Conservation (phyloP, 2,113 vertebrate species). For the Lycocorax pyrrhopterus region DNA sequence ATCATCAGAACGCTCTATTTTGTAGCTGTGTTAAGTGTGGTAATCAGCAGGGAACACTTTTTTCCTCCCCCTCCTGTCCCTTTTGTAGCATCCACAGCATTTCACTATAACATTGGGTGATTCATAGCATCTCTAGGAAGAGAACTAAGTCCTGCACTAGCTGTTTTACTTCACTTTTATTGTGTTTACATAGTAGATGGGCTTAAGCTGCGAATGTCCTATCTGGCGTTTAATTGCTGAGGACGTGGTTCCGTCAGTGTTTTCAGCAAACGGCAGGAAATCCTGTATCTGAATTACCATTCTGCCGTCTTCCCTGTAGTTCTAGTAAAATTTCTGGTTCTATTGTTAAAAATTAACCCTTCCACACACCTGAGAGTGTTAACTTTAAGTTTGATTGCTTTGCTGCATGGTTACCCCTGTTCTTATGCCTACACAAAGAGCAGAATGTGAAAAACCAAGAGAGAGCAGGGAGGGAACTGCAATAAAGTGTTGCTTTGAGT, state of each 20-base stretch:
- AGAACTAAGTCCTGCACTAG: not conserved
- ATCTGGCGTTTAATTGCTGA: not conserved
- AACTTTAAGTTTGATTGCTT: not conserved
- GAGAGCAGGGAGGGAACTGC: not conserved
- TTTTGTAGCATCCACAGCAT: not conserved
- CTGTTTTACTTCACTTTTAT: conserved; percentile 4
- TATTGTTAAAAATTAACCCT: conserved; percentile 20
- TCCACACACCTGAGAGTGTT: not conserved
- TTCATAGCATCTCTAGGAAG: not conserved
- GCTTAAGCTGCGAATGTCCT: not conserved
- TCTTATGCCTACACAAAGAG: not conserved
- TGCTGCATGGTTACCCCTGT: not conserved
- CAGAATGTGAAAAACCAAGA: not conserved
- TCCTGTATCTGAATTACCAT: conserved; percentile 24
- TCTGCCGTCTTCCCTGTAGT: not conserved
- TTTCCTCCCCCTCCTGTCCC: not conserved
- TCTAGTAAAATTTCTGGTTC: not conserved
- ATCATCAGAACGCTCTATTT: not conserved
- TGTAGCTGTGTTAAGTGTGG: not conserved
- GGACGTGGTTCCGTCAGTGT: not conserved
- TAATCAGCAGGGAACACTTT: not conserved
- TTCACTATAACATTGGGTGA: not conserved
- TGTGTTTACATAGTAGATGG: not conserved
- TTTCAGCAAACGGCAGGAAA: conserved; percentile 38
- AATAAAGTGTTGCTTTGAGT: not conserved